phyloP scores from a whole-genome alignment of 2,797 vertebrate genomes.

The Otolemur crassicaudatus region DNA sequence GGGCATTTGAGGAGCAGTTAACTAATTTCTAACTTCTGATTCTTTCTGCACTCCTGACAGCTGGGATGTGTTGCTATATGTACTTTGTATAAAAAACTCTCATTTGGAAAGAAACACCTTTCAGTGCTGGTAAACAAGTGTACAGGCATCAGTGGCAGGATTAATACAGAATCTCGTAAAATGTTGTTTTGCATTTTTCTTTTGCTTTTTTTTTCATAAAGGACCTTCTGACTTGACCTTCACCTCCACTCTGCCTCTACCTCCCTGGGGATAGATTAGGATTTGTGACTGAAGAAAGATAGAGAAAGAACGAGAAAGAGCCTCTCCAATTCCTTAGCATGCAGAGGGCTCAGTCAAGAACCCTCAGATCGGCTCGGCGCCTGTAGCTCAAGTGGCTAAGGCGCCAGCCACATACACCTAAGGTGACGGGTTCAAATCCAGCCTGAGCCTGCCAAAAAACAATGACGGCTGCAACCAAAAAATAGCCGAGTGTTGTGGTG shows the following conservation, averaged over 20 bases:
- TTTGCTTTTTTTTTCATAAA: not conserved
- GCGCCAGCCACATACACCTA: too few relatives aligned
- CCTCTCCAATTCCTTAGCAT: not conserved
- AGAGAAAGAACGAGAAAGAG: not conserved
- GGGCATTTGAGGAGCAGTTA: not conserved
- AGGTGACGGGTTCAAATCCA: too few relatives aligned
- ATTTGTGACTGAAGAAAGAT: not conserved
- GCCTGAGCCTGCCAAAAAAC: too few relatives aligned
- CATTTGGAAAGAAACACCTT: not conserved
- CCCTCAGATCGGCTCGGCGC: too few relatives aligned
- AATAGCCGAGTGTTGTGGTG: too few relatives aligned
- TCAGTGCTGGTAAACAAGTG: not conserved
- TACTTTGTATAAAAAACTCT: not conserved
- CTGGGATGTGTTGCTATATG: rapidly evolving
- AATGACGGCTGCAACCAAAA: too few relatives aligned
- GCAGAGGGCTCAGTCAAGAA: too few relatives aligned
- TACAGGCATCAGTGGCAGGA: not conserved
- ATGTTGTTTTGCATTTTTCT: not conserved
- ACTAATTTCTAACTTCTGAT: not conserved
- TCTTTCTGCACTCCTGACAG: not conserved
- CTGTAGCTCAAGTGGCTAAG: too few relatives aligned
- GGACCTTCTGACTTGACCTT: not conserved
- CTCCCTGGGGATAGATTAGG: not conserved
- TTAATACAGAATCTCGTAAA: not conserved
- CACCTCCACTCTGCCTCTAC: not conserved